These are phyloP conservation scores for Potamarius usumacintae DNA, from an alignment of 2,113 vertebrate genomes.

Conservation along the genomic window DNA sequence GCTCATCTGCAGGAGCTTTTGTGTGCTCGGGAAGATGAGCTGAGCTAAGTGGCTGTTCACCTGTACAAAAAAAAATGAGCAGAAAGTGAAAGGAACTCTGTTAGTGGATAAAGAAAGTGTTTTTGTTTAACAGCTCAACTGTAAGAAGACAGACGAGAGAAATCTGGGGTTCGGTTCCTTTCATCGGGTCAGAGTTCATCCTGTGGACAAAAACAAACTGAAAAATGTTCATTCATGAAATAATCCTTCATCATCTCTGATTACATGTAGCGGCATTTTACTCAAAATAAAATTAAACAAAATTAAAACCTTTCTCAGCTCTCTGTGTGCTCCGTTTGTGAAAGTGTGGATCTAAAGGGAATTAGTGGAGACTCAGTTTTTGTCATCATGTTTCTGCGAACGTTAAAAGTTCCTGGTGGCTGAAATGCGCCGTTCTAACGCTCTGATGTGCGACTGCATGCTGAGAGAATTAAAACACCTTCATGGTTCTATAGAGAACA, in stretches of 20 bases:
- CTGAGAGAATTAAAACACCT: neutral
- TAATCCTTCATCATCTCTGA: neutral
- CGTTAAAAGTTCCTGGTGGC: neutral
- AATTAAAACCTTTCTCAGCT: too few species aligned
- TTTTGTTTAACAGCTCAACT: neutral
- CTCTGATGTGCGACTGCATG: neutral
- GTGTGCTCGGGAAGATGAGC: conserved; percentile 1
- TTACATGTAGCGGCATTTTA: neutral
- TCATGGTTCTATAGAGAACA: neutral
- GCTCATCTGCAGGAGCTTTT: conserved; percentile 12
- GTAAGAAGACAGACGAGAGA: neutral
- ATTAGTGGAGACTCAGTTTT: neutral
- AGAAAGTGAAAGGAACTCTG: neutral
- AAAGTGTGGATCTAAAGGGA: neutral
- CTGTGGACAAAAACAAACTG: neutral
- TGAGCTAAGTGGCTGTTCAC: conserved; percentile 4
- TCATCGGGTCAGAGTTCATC: neutral
- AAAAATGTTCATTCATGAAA: neutral
- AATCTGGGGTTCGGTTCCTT: neutral
- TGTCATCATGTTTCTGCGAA: neutral
- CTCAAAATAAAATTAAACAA: neutral
- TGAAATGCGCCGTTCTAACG: neutral
- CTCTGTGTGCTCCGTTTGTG: neutral
- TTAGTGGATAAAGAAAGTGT: neutral
- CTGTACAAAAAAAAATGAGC: neutral